Percentiles rank a stretch among this genome's conserved stretches.
Conservation (phyloP, 1,140 invertebrate genomes). For the Leucophenga varia region DNA sequence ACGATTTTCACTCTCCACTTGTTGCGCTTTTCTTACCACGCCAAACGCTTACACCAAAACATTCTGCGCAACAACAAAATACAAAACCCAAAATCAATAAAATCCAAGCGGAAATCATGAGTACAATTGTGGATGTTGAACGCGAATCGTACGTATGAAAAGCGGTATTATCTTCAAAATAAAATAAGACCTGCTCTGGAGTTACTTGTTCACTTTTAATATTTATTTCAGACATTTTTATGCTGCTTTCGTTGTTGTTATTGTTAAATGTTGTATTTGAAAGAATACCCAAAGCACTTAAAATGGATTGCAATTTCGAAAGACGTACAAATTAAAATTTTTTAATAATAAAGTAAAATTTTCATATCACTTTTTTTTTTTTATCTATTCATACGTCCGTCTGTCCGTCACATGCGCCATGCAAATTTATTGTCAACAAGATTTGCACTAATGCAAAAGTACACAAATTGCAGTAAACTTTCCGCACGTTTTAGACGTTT, state of each 20-base stretch:
- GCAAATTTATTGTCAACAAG: too few species aligned
- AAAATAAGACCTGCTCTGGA: constrained; percentile 25
- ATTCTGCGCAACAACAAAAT: constrained; percentile 47
- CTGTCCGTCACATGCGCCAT: too few species aligned
- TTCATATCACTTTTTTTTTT: too few species aligned
- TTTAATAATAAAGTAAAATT: too few species aligned
- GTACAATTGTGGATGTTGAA: constrained; percentile 41
- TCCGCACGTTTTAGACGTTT: too few species aligned
- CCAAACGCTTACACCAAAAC: constrained; percentile 41
- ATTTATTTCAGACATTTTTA: too few species aligned
- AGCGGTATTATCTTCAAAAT: constrained; percentile 28
- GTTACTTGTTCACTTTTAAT: too few species aligned
- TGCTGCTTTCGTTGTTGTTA: background rate
- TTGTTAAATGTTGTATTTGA: background rate
- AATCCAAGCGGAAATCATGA: constrained; percentile 45
- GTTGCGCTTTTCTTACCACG: constrained; percentile 30
- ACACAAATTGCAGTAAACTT: too few species aligned
- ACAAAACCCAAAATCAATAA: constrained; percentile 44
- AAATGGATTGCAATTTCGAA: constrained; percentile 33
- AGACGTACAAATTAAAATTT: constrained; percentile 26
- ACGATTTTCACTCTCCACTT: background rate
- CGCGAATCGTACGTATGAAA: constrained; percentile 24
- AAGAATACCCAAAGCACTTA: constrained; percentile 25
- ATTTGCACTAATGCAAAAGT: too few species aligned
- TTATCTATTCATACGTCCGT: too few species aligned